Evolutionary conservation across 1,140 invertebrate species (phyloP).

Genomic region (Wiebesia pumilae): DNA sequence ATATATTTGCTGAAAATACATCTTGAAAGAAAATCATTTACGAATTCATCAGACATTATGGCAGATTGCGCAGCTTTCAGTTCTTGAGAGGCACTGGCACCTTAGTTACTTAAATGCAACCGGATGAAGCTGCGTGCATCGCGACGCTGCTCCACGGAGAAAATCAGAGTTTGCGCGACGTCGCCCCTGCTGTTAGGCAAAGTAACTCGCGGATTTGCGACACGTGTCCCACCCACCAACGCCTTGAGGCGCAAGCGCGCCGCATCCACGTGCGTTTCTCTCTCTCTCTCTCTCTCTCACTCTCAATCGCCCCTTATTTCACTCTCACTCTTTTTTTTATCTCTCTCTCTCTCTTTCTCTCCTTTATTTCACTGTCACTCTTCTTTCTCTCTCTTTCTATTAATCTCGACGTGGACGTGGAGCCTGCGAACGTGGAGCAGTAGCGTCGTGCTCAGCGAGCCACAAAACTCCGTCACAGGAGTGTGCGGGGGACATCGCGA

Average conservation of each 20-base stretch:
- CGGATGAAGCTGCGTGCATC: not conserved
- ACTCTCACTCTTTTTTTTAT: no score
- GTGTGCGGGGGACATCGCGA: not conserved
- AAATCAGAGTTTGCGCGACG: not conserved
- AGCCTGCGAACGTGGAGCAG: no score
- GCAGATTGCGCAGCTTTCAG: no score
- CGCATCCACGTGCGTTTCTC: not conserved
- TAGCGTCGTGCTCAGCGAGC: not conserved
- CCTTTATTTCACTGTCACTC: no score
- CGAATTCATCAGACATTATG: no score
- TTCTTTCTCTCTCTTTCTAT: no score
- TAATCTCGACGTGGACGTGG: no score
- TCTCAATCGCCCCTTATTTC: no score
- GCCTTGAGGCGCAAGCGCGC: not conserved
- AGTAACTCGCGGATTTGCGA: not conserved
- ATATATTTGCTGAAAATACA: no score
- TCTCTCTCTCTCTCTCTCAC: not conserved
- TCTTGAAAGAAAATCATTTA: no score
- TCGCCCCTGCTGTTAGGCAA: slow-evolving; percentile 9
- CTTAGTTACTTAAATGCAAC: not conserved
- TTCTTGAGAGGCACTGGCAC: no score
- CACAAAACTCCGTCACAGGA: not conserved
- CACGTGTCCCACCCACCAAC: not conserved
- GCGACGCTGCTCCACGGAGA: not conserved
- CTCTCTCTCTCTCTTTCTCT: no score